Base-by-base conservation (phyloP, 53 echinoderm and acorn worm genomes). In the Henricia sp. region DNA sequence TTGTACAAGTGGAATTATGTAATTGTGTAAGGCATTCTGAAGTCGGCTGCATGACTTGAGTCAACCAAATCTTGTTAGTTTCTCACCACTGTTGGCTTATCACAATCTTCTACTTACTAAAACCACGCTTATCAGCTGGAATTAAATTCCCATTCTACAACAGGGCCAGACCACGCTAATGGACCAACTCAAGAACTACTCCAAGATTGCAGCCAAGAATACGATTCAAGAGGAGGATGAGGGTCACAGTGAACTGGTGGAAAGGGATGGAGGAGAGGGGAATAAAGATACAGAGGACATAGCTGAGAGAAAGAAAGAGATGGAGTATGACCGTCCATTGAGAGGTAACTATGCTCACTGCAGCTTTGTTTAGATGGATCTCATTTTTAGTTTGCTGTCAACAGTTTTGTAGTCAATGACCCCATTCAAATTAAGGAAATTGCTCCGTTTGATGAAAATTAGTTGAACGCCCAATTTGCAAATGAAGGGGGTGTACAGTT, bases 101-200 rank as follows among this genome's bases (percentile, higher is more conserved):
- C n/a, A n/a, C n/a, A n/a, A n/a, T n/a, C n/a, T n/a, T n/a, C n/a
- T n/a, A n/a, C n/a, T n/a, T n/a, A n/a, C n/a, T n/a, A n/a, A n/a
- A n/a, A n/a, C n/a, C n/a, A n/a, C n/a, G n/a, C n/a, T n/a, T n/a
- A n/a, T n/a, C n/a, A n/a, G n/a, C n/a, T n/a, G n/a, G n/a, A 6
- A 33, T 14, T 67, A 0, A 21, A 16, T 59, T n/a, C 54, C 5
- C 13, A 63, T n/a, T 44, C 21, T 46, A 32, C 27, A 25, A 34
- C 84, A 95, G 95, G 95, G 95, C 37, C 91, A 91, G 46, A 66
- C 91, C 37, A 91, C 95, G 40, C 87, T 95, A 77, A 88, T 95
- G 72, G 91, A 95, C 74, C 91, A 95, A 74, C 83, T 95, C 32
- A 89, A 91, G 89, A 88, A 80, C 43, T 89, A 87, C 82, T 86